Conservation (phyloP, 2,797 vertebrate species). For the Synaphobranchus kaupii region DNA sequence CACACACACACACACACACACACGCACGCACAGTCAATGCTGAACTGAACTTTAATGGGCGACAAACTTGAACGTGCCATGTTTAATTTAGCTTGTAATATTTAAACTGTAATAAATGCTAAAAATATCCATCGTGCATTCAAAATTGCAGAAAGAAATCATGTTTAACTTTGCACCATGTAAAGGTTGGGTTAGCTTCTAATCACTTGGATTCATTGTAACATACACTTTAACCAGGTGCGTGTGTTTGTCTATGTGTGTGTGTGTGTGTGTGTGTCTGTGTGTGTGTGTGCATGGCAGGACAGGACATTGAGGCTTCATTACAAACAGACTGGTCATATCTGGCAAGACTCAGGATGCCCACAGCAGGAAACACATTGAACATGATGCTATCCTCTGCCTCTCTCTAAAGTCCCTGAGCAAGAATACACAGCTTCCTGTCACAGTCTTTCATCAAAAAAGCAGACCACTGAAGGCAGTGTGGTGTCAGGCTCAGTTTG, state of each 20-base stretch:
- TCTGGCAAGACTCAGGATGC: background rate
- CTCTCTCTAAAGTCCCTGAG: background rate
- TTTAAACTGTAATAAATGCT: background rate
- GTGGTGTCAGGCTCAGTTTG: background rate
- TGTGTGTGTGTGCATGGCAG: background rate
- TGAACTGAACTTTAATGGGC: background rate
- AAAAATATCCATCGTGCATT: background rate
- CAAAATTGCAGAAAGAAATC: background rate
- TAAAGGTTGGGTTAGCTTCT: background rate
- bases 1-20: background rate
- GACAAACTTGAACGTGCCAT: background rate
- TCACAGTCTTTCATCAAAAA: background rate
- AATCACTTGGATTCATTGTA: background rate
- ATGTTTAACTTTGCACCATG: background rate
- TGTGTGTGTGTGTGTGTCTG: background rate
- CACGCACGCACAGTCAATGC: background rate
- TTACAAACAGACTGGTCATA: background rate
- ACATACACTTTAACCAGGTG: background rate
- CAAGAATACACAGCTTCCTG: background rate
- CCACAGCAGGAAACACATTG: slow-evolving; percentile 12
- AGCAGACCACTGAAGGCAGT: background rate
- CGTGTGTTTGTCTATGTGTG: no score
- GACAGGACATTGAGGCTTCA: background rate
- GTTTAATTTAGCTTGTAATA: background rate
- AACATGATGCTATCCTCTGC: background rate